Conservation (phyloP, 2,888 invertebrate genomes). For the Habrosyne pyritoides region DNA sequence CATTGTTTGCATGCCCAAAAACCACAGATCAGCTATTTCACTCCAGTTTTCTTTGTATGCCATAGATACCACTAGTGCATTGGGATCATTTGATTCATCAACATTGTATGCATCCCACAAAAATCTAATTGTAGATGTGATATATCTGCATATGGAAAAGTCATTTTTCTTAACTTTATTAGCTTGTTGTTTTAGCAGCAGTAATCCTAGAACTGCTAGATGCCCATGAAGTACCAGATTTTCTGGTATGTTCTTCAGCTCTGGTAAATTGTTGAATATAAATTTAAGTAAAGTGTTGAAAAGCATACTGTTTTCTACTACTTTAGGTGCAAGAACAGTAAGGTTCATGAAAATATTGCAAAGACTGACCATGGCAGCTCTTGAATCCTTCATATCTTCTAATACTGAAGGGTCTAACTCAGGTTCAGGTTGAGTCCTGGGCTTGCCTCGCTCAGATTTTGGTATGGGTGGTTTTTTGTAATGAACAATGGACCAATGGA, state of each 20-base stretch:
- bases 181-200: slow-evolving; percentile 92
- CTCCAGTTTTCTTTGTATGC: slow-evolving; percentile 94
- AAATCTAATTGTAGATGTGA: slow-evolving; percentile 94
- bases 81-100: slow-evolving; percentile 93
- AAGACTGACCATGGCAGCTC: slow-evolving; percentile 92
- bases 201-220: slow-evolving; percentile 90
- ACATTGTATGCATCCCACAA: slow-evolving; percentile 96
- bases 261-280: slow-evolving; percentile 92
- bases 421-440: slow-evolving; percentile 89
- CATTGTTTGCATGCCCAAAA: slow-evolving; percentile 96
- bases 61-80: slow-evolving; percentile 92
- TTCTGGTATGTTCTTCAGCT: slow-evolving; percentile 91
- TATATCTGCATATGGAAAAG: slow-evolving; percentile 94
- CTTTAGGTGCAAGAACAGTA: slow-evolving; percentile 92
- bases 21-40: slow-evolving; percentile 96
- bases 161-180: slow-evolving; percentile 93
- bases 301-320: slow-evolving; percentile 89
- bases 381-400: slow-evolving; percentile 93
- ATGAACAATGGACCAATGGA: slow-evolving; percentile 94
- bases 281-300: slow-evolving; percentile 93
- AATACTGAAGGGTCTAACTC: slow-evolving; percentile 88
- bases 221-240: slow-evolving; percentile 94
- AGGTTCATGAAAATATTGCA: slow-evolving; percentile 97
- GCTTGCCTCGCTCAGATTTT: slow-evolving; percentile 90
- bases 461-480: slow-evolving; percentile 92